Conservation (phyloP, 2,888 invertebrate genomes). For the Acleris cristana region DNA sequence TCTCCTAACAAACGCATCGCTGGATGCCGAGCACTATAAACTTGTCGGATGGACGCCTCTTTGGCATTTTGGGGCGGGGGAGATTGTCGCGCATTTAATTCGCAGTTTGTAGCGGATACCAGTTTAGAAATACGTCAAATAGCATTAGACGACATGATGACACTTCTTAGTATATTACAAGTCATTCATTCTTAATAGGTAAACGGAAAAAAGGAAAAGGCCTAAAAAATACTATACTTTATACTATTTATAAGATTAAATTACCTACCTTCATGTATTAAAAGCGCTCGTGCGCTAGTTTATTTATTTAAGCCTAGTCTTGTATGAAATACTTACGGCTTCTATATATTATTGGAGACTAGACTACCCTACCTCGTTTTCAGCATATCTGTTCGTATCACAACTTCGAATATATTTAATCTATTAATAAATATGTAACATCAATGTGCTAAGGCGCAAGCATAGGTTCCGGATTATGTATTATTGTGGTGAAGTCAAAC, state of each 20-base stretch:
- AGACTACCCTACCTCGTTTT: constrained; percentile 57
- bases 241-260: constrained; percentile 17
- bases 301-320: constrained; percentile 33
- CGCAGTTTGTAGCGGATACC: constrained; percentile 72
- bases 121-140: constrained; percentile 55
- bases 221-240: constrained; percentile 52
- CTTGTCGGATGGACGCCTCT: constrained; percentile 52
- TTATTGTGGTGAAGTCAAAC: constrained; percentile 68
- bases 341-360: constrained; percentile 23
- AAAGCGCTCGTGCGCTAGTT: neutral
- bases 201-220: constrained; percentile 45
- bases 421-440: constrained; percentile 48
- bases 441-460: constrained; percentile 44
- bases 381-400: constrained; percentile 56
- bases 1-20: constrained; percentile 37
- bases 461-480: constrained; percentile 51
- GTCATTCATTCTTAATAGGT: constrained; percentile 29
- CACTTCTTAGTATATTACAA: constrained; percentile 30
- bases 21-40: constrained; percentile 40
- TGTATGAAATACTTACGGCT: constrained; percentile 29
- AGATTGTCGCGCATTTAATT: constrained; percentile 76
- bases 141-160: constrained; percentile 49
- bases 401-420: constrained; percentile 38
- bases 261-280: constrained; percentile 17
- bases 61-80: constrained; percentile 59